Evolutionary conservation across 2,797 vertebrate species (phyloP).

Genomic region (Salmo trutta): DNA sequence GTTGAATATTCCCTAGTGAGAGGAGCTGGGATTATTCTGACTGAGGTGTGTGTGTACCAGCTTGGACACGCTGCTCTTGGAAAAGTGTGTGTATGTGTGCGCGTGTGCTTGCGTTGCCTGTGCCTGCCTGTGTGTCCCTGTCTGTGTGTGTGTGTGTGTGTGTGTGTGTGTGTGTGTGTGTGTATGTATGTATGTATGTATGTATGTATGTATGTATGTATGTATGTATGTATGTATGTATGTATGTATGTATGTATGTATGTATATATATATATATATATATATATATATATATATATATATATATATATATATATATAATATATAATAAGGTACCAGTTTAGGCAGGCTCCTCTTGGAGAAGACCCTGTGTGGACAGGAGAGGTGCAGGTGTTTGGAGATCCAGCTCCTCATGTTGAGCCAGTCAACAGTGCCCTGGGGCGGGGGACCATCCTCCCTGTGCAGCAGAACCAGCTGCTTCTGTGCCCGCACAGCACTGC

Average conservation of each 20-base stretch:
- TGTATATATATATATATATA: background rate
- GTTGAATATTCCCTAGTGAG: background rate
- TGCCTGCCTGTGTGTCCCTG: too few species aligned
- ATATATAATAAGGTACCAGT: conserved; percentile 81
- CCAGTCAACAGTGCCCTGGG: conserved; percentile 88
- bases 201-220: background rate
- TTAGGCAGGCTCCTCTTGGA: conserved; percentile 86
- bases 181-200: fast-evolving
- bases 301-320: too few species aligned
- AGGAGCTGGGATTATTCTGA: background rate
- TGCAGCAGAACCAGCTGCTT: conserved; percentile 78
- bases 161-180: too few species aligned
- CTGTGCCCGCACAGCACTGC: conserved; percentile 87
- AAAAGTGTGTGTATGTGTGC: too few species aligned
- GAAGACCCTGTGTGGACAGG: conserved; percentile 91
- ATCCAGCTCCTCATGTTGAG: conserved; percentile 97
- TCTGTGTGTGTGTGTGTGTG: too few species aligned
- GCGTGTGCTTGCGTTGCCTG: too few species aligned
- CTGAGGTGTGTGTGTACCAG: background rate
- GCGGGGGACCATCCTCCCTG: conserved; percentile 84
- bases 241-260: too few species aligned
- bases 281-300: too few species aligned
- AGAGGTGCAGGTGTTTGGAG: conserved; percentile 89
- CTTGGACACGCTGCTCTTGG: background rate
- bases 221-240: too few species aligned